Percentiles rank a stretch among this genome's conserved stretches.
These are phyloP conservation scores for Xyliphius kryptos DNA, from an alignment of 2,113 vertebrate species.

Conservation along the genomic window DNA sequence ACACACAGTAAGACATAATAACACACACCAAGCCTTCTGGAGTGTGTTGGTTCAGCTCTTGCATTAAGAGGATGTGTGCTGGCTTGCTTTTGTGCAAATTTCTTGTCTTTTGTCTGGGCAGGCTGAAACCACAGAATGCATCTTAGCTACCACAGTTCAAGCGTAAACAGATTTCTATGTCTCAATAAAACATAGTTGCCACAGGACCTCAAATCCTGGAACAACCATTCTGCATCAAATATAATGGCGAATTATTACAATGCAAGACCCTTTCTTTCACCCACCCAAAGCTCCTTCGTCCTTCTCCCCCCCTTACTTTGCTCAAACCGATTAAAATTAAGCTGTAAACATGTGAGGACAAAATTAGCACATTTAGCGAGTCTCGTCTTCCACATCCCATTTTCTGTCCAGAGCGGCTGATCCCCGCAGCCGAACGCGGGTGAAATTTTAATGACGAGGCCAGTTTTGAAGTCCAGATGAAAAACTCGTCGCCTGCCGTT, in stretches of 20 bases:
- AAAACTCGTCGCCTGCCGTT: constrained; percentile 92
- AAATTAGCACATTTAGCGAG: constrained; percentile 99
- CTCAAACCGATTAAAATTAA: constrained; percentile 99
- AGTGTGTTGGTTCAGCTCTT: constrained; percentile 72
- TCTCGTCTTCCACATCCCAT: constrained; percentile 95
- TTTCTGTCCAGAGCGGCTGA: constrained; percentile 89
- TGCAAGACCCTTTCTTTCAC: constrained; percentile 80
- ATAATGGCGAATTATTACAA: constrained; percentile 99
- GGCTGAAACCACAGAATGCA: constrained; percentile 86
- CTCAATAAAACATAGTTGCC: constrained; percentile 86
- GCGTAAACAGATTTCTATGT: constrained; percentile 98
- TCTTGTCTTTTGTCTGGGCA: constrained; percentile 84
- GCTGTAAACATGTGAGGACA: constrained; percentile 98
- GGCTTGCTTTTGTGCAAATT: constrained; percentile 75
- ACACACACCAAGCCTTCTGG: constrained; percentile 57
- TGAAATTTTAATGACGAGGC: constrained; percentile 99
- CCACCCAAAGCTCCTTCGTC: constrained; percentile 44
- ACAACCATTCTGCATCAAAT: constrained; percentile 97
- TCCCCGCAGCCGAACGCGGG: constrained; percentile 95
- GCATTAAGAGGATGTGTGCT: constrained; percentile 78
- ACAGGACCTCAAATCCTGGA: constrained; percentile 97
- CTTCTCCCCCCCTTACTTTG: constrained; percentile 53
- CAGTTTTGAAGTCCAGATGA: constrained; percentile 98
- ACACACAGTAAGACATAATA: constrained; percentile 24
- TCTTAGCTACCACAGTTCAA: constrained; percentile 98